These are phyloP conservation scores for Caenorhabditis auriculariae DNA, from an alignment of 2,888 invertebrate genomes.

Conservation along the genomic window DNA sequence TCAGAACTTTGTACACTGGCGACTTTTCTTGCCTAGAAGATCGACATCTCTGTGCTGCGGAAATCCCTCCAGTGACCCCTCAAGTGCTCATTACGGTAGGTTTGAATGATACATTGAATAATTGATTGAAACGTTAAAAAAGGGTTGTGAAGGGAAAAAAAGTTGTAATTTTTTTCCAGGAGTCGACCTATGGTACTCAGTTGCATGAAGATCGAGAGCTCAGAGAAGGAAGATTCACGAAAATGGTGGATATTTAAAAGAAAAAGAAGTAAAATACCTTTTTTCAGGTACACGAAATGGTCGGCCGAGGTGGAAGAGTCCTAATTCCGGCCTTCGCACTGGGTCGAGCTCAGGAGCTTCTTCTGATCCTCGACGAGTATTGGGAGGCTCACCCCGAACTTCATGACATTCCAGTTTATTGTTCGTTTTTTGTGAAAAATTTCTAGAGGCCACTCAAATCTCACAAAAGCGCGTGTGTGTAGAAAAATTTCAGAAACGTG, in stretches of 20 bases:
- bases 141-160: neutral
- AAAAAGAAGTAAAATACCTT: neutral
- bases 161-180: constrained; percentile 73
- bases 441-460: no score
- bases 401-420: constrained; percentile 98
- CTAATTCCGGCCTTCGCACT: constrained; percentile 97
- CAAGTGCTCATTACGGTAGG: constrained; percentile 90
- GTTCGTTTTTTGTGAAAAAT: constrained; percentile 25
- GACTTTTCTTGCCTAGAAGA: constrained; percentile 99
- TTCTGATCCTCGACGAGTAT: constrained; percentile 78
- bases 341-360: constrained; percentile 78
- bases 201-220: constrained; percentile 98
- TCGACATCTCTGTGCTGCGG: constrained; percentile 97
- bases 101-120: neutral
- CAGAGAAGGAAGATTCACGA: constrained; percentile 81
- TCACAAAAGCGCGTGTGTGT: no score
- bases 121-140: no score
- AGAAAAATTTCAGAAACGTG: no score
- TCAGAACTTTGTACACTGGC: constrained; percentile 80
- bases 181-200: constrained; percentile 98
- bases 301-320: constrained; percentile 92
- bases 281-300: constrained; percentile 83
- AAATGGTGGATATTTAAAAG: constrained; percentile 7
- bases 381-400: constrained; percentile 96
- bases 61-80: constrained; percentile 91